Base-by-base conservation (phyloP, 2,797 vertebrate species). In the Mareca penelope region DNA sequence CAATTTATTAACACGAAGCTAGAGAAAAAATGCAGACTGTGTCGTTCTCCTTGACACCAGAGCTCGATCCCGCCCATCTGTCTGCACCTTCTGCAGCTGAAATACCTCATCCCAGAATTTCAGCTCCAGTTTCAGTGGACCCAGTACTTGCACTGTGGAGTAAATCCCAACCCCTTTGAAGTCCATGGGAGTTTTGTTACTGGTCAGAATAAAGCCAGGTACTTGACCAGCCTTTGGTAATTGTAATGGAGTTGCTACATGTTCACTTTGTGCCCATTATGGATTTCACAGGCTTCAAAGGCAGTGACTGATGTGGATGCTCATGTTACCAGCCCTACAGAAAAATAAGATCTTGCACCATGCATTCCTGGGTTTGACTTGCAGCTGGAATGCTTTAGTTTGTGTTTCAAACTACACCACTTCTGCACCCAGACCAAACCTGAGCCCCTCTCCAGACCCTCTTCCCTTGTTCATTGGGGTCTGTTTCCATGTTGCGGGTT, bases 201-300 rank as follows among this genome's bases (percentile, higher is more conserved):
- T 85, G 83, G 16, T 59, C 67, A 80, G 90, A 93, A 94, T 93
- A 85, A 89, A 91, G 61, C 56, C 88, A 91, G 91, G 95, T 96
- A 95, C 93, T 93, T 57, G 78, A 91, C 94, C 94, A 77, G 91
- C 78, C 78, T 85, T 93, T 91, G 85, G 85, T 87, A 95, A 94
- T 90, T 94, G 90, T 91, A 96, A 91, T 91, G 83, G 85, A 82
- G 93, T 91, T 88, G 80, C 75, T 87, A 75, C 91, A 75, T 37
- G 71, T 94, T 94, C 57, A 29, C 85, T 91, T 87, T 90, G 94
- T 80, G 90, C 85, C 85, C 78, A 33, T 95, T 96, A 93, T 73
- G 80, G 91, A 90, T 96, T 96, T 94, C 89, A 88, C 44, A 81
- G 90, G 94, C 95, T 95, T 95, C 95, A 96, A 96, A 94, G 95